phyloP scores from a whole-genome alignment of 2,113 vertebrate species.

The Motacilla tschutschensis region DNA sequence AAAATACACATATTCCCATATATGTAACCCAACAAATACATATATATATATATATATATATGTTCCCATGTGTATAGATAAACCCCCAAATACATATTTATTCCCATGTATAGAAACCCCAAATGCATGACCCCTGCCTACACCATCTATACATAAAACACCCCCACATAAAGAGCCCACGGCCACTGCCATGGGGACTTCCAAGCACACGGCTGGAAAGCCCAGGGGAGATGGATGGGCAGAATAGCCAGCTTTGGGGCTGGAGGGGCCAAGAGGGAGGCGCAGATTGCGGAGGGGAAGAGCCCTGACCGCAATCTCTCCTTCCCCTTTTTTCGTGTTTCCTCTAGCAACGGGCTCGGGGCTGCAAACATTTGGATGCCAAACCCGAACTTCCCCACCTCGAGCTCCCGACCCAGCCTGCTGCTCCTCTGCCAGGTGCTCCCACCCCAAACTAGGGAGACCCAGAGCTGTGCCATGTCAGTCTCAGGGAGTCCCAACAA shows the following conservation, averaged over 20 bases:
- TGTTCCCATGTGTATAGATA: background rate
- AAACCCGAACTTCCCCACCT: background rate
- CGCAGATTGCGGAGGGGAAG: slow-evolving; percentile 46
- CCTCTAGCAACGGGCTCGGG: slow-evolving; percentile 13
- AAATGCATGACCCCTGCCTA: background rate
- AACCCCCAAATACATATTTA: background rate
- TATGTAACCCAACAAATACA: background rate
- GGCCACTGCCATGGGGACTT: background rate
- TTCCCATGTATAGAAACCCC: background rate
- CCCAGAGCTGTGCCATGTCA: rapidly evolving
- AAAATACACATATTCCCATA: background rate
- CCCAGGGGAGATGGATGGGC: background rate
- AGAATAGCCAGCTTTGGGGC: background rate
- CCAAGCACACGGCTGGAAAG: background rate
- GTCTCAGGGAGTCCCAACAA: too few relatives aligned
- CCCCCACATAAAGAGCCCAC: background rate
- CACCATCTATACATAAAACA: background rate
- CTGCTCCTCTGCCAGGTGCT: background rate
- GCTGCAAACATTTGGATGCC: slow-evolving; percentile 4
- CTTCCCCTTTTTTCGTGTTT: slow-evolving; percentile 45
- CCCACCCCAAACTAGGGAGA: rapidly evolving
- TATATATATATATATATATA: background rate
- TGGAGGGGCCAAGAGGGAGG: background rate
- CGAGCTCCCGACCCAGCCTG: rapidly evolving
- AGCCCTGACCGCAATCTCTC: slow-evolving; percentile 27